Evolutionary conservation across 1,140 invertebrate genomes (phyloP), one percentile per base, ranked within the genome.

Genomic region (Bombus affinis): DNA sequence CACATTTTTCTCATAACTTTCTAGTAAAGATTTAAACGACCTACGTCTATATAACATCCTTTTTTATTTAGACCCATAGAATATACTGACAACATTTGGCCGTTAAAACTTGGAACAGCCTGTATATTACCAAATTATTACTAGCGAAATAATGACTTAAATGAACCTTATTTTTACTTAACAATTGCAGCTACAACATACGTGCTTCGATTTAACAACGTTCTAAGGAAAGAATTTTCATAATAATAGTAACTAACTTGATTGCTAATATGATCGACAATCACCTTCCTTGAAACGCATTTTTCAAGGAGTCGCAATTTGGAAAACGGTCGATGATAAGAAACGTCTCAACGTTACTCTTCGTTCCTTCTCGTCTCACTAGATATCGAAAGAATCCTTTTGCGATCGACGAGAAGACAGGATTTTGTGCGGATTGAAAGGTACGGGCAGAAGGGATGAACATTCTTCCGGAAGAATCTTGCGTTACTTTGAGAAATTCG

Each of bases 381-480:
- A 81, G 65, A 74, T 85, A 85, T 81, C 70, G 70, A 22, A 85
- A 81, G 83, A 85, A 85, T 85, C 78, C 71, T 71, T 85, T 85
- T 85, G 83, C 68, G 70, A 73, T 81, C 59, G 59, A 35, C 25
- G 44, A 74, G 57, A 44, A 74, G 83, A 73, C 83, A 85, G 78
- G 44, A 85, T 85, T 81, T 85, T 73, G 35, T 81, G 28, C 44
- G 83, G 78, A 85, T 81, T 68, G 78, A 37, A 81, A 81, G 78
- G 57, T 42, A 44, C 59, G 12, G 35, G 44, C 6, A 66, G 71
- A 57, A 66, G 35, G 44, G 44, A 76, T 35, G 85, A 76, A 82
- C 85, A 86, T 82, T 86, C 85, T 76, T 83, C 47, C 80, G 73
- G 39, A 82, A 86, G 72, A 86, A 86, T 86, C 85, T 76, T 81